A percentile compares a stretch with the other conserved stretches of the same genome.
Conservation (phyloP, 2,797 vertebrate genomes). For the Antennarius maculatus region DNA sequence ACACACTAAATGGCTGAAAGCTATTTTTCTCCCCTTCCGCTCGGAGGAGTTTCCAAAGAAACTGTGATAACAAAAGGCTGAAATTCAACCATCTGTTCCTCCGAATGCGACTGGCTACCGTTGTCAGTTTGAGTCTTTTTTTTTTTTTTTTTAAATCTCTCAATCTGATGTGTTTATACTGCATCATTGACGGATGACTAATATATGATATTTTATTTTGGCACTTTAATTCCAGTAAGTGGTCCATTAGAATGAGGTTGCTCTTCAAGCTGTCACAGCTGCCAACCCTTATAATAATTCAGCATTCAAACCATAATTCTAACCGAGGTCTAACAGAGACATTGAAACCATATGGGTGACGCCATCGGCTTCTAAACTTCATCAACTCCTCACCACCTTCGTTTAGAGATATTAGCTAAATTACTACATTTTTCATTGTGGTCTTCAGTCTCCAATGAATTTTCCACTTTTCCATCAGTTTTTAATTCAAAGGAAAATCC, state of each 20-base stretch:
- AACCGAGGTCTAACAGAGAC: conserved; percentile 6
- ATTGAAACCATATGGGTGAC: conserved; percentile 8
- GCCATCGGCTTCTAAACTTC: not conserved
- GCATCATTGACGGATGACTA: conserved; percentile 48
- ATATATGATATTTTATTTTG: conserved; percentile 53
- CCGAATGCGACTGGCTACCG: conserved; percentile 22
- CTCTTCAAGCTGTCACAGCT: conserved; percentile 16
- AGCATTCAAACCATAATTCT: conserved; percentile 28
- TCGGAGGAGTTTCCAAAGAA: conserved; percentile 47
- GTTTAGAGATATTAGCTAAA: conserved; percentile 5
- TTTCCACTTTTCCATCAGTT: too few relatives aligned
- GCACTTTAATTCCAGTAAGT: conserved; percentile 62
- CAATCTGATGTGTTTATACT: conserved; percentile 31
- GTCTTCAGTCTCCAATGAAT: too few relatives aligned
- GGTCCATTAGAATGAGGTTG: conserved; percentile 53
- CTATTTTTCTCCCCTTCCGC: conserved; percentile 47
- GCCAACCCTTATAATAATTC: conserved; percentile 46
- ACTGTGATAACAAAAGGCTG: conserved; percentile 46
- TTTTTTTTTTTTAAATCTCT: conserved; percentile 3
- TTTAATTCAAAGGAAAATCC: too few relatives aligned
- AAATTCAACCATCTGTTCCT: conserved; percentile 36
- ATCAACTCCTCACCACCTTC: conserved; percentile 1
- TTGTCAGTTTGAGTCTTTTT: not conserved
- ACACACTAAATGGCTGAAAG: conserved; percentile 57
- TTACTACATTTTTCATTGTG: not conserved